phyloP scores from a whole-genome alignment of 2,888 invertebrate genomes.

The Epinotia demarniana region DNA sequence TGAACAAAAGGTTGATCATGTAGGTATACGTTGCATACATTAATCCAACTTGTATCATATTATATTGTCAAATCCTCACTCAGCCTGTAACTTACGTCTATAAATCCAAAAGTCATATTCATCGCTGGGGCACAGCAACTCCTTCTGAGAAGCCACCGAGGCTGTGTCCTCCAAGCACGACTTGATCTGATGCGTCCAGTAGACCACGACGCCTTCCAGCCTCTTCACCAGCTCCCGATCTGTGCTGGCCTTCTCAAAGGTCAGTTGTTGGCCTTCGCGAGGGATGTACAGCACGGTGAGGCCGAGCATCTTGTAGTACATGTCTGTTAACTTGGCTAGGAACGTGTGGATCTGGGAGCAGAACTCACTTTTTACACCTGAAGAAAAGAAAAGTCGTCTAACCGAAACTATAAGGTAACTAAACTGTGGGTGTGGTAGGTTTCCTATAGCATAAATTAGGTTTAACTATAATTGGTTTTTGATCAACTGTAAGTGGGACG shows the following conservation, averaged over 20 bases:
- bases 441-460: not conserved
- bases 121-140: slow-evolving; percentile 88
- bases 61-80: not conserved
- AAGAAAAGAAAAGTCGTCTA: slow-evolving; percentile 44
- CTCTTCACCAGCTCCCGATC: slow-evolving; percentile 93
- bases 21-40: not conserved
- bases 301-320: slow-evolving; percentile 93
- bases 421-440: not conserved
- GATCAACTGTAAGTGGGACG: not conserved
- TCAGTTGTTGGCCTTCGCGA: slow-evolving; percentile 87
- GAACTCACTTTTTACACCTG: slow-evolving; percentile 92
- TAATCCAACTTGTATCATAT: not conserved
- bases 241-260: slow-evolving; percentile 87
- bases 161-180: slow-evolving; percentile 91
- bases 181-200: slow-evolving; percentile 95
- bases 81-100: slow-evolving; percentile 85
- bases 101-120: slow-evolving; percentile 93
- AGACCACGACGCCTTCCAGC: slow-evolving; percentile 92
- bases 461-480: not conserved
- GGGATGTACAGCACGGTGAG: slow-evolving; percentile 95
- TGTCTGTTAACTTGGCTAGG: slow-evolving; percentile 91
- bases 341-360: slow-evolving; percentile 91
- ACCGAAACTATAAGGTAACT: not conserved
- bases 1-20: slow-evolving; percentile 45
- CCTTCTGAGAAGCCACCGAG: slow-evolving; percentile 87